Evolutionary conservation across 2,888 invertebrate genomes (phyloP).

Genomic region (Ariolimax columbianus): DNA sequence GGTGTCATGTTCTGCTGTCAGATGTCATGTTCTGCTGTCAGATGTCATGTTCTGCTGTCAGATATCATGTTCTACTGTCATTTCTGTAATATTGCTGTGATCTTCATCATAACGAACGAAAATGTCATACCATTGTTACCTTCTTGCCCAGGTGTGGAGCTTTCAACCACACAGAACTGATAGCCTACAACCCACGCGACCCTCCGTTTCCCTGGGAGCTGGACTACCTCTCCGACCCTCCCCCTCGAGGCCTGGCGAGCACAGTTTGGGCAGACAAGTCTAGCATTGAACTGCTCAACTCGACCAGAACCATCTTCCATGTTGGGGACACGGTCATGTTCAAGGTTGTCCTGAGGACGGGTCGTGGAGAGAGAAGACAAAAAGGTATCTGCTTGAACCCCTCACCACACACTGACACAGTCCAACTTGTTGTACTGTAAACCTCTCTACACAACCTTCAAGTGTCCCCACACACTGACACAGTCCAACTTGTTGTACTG

Average conservation of each 20-base stretch:
- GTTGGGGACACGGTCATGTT: conserved; percentile 19
- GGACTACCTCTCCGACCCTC: conserved; percentile 22
- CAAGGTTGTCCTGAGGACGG: not conserved
- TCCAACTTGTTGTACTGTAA: too few species aligned
- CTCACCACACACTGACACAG: too few species aligned
- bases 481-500: too few species aligned
- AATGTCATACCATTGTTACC: too few species aligned
- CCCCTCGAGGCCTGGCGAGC: not conserved
- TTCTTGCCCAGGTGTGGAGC: conserved; percentile 1
- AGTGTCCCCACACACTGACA: too few species aligned
- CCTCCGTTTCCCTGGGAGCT: conserved; percentile 22
- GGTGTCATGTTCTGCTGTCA: too few species aligned
- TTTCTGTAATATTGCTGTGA: too few species aligned
- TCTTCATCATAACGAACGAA: too few species aligned
- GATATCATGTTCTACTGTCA: too few species aligned
- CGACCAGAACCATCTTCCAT: not conserved
- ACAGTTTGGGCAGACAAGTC: not conserved
- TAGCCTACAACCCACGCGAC: conserved; percentile 1
- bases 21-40: too few species aligned
- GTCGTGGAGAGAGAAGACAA: not conserved
- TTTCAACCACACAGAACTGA: conserved; percentile 16
- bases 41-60: too few species aligned
- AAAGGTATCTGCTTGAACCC: not conserved
- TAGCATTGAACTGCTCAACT: not conserved
- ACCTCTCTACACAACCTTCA: too few species aligned